A percentile compares a stretch with the other conserved stretches of the same genome.
phyloP scores from a whole-genome alignment of 2,113 vertebrate genomes.

The Melanocharis versteri region DNA sequence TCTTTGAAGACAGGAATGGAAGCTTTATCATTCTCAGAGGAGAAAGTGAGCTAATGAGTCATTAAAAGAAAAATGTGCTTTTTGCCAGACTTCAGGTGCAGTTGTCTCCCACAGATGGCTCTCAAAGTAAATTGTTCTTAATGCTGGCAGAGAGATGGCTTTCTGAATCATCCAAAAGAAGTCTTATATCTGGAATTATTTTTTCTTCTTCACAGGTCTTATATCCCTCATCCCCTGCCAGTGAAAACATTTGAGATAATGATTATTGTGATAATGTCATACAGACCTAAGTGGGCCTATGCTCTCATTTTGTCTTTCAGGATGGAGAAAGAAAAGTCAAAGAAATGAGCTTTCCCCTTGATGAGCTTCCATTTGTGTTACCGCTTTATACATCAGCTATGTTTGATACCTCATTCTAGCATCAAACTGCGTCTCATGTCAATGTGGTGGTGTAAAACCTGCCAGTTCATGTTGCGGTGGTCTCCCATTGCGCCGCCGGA shows the following conservation, averaged over 20 bases:
- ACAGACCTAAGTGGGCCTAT: neutral
- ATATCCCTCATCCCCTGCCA: neutral
- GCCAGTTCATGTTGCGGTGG: no score
- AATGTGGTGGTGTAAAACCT: rapidly evolving
- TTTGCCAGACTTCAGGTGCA: neutral
- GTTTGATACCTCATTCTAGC: neutral
- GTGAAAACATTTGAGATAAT: neutral
- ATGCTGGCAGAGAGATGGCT: neutral
- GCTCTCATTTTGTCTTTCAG: neutral
- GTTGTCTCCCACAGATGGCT: neutral
- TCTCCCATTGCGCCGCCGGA: no score
- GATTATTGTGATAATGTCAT: neutral
- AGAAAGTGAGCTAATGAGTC: neutral
- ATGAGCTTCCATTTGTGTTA: neutral
- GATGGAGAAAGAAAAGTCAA: neutral
- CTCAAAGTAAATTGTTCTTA: neutral
- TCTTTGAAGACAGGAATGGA: neutral
- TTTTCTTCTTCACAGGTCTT: neutral
- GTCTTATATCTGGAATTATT: neutral
- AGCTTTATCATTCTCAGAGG: neutral
- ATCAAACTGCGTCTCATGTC: rapidly evolving
- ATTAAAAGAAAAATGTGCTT: neutral
- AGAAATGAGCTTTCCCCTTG: neutral
- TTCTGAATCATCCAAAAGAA: neutral
- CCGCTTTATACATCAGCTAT: neutral